Percentiles rank a stretch among this genome's conserved stretches.
Conservation (phyloP, 2,113 vertebrate species). For the Ochotona princeps region DNA sequence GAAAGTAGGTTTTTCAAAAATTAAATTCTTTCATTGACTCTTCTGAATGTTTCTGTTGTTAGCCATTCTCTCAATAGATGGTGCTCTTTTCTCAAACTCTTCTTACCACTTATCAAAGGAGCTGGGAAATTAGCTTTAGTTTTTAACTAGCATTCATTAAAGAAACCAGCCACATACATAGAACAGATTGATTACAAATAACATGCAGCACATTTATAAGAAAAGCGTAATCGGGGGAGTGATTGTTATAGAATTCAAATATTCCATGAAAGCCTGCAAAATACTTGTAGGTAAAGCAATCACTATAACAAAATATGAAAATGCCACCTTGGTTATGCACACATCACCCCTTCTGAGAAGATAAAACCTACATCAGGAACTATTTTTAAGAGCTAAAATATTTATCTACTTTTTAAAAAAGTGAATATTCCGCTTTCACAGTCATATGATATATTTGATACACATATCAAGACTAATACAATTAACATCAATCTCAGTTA, state of each 20-base stretch:
- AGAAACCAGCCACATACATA: conserved; percentile 57
- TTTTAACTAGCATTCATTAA: conserved; percentile 62
- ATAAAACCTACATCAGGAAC: background rate
- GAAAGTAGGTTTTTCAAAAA: conserved; percentile 41
- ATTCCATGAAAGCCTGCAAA: background rate
- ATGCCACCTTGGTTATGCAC: background rate
- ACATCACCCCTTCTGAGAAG: background rate
- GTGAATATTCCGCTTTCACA: background rate
- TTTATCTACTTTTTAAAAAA: background rate
- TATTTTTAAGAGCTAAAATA: conserved; percentile 25
- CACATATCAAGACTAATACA: background rate
- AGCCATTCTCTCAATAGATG: conserved; percentile 83
- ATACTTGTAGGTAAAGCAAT: conserved; percentile 38
- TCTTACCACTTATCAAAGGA: conserved; percentile 30
- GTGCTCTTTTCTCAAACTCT: conserved; percentile 82
- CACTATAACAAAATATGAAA: conserved; percentile 47
- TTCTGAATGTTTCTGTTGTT: conserved; percentile 66
- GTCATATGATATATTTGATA: background rate
- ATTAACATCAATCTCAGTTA: background rate
- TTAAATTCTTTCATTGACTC: conserved; percentile 1
- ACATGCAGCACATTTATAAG: background rate
- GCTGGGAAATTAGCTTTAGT: conserved; percentile 6
- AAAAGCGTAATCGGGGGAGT: background rate
- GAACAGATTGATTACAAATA: background rate
- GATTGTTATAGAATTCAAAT: background rate